Base-by-base conservation (phyloP, 2,888 invertebrate genomes). In the Ophion slaviceki region DNA sequence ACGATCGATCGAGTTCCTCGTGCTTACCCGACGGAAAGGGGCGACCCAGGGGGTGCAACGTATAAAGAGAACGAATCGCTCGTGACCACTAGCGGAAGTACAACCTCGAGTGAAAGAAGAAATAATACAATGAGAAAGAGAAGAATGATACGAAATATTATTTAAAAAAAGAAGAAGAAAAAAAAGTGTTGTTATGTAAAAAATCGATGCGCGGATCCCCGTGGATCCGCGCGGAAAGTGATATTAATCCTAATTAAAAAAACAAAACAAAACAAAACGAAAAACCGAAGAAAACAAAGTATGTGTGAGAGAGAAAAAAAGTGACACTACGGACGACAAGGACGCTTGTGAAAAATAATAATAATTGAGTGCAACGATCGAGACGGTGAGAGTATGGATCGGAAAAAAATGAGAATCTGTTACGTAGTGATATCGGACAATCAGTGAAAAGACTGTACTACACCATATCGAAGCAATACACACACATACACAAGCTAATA, bases 361-460 rank as follows among this genome's bases (percentile, higher is more conserved):
- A 45, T 24, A 24, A 11, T 14, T 6, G 36, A n/a, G 79, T 62
- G 79, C 79, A 45, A 32, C 70, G 78, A 62, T 61, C 71, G 68
- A 14, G 28, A 24, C 32, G 40, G 20, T 20, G 67, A 28, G 59
- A 53, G 20, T 45, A 36, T 32, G 68, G 40, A 67, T 62, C 59
- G 32, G 36, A 36, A 66, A 66, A 66, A 47, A 71, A 40, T 20
- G 57, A 68, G 59, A 53, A 71, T 61, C 78, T 77, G 67, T 87
- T 91, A 92, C 89, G 91, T 92, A 93, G 94, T 93, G 93, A 93
- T 94, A 93, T 92, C 91, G 94, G 94, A 94, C 94, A 94, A 94
- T 94, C 94, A 94, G 93, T 93, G 93, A 94, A 92, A 93, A 93
- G 94, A 94, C 93, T 94, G 94, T 94, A 93, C 92, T 92, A 92